Conservation (phyloP, 2,797 vertebrate genomes). For the Pteronotus mesoamericanus region DNA sequence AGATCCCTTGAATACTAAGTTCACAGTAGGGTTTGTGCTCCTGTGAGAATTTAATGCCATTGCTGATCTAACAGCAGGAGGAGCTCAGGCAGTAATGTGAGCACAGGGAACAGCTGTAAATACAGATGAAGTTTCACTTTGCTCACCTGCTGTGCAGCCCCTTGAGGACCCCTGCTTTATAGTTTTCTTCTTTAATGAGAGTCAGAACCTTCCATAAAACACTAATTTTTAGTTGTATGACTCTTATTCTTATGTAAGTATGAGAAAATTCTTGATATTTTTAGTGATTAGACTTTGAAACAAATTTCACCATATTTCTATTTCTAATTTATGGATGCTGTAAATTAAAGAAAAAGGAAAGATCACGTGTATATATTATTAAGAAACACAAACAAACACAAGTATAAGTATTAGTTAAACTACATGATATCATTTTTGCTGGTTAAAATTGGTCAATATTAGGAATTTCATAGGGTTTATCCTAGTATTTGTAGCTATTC, state of each 20-base stretch:
- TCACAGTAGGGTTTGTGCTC: too few relatives aligned
- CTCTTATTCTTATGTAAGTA: neutral
- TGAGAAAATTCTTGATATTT: neutral
- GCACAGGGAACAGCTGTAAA: too few relatives aligned
- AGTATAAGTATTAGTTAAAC: neutral
- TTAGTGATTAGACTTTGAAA: conserved; percentile 22
- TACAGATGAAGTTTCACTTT: too few relatives aligned
- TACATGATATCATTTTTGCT: neutral
- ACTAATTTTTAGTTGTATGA: neutral
- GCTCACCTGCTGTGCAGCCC: too few relatives aligned
- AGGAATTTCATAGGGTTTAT: neutral
- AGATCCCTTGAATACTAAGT: too few relatives aligned
- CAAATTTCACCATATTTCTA: neutral
- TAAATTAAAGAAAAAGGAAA: neutral
- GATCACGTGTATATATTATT: neutral
- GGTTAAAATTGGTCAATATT: neutral
- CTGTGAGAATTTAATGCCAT: too few relatives aligned
- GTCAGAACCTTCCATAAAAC: neutral
- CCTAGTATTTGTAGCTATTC: neutral
- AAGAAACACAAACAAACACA: neutral
- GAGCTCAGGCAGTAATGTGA: too few relatives aligned
- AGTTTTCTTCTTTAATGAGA: neutral
- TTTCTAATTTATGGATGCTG: neutral
- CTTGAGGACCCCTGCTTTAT: too few relatives aligned
- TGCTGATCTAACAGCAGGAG: too few relatives aligned